Evolutionary conservation across 2,797 vertebrate genomes (phyloP), one percentile per base, ranked within the genome.

Genomic region (Crax fasciolata): DNA sequence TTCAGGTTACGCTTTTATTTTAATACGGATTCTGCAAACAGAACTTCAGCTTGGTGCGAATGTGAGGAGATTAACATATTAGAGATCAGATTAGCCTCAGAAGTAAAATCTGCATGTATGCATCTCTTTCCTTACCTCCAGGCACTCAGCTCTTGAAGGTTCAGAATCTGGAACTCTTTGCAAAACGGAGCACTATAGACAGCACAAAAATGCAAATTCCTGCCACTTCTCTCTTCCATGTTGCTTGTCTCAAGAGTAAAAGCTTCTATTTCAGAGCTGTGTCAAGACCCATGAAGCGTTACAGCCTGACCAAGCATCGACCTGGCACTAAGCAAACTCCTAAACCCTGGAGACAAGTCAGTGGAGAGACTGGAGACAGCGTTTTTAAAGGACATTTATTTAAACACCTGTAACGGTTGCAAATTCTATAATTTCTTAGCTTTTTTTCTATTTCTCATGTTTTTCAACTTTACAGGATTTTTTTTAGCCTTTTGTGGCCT

Each of bases 221-320:
- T 93, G 82, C 63, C 67, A 84, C 76, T 94, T 97, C 59, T 93
- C 48, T 93, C 52, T 96, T 95, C 93, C 43, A 87, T 80, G 83
- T 10, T 93, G 85, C 79, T 91, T 89, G 94, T 95, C 96, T 91
- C 96, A 55, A 84, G 96, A 93, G 96, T 89, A 96, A 96, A 96
- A 97, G 96, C 92, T 96, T 97, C 96, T 97, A 85, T 97, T 97
- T 97, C 97, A 97, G 96, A 97, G 94, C 96, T 92, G 92, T 95
- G 96, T 96, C 94, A 94, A 96, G 94, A 97, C 87, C 75, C 62
- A 77, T 96, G 95, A 97, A 97, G 96, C 94, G 81, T 96, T 96
- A 96, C 68, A 94, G 89, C 91, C 87, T 97, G 96, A 97, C 96
- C 97, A 96, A 87, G 72, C 96, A 97, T 93, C 55, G 95, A 97